These are phyloP conservation scores for Arge pagana DNA, from an alignment of 2,888 invertebrate genomes.

Conservation along the genomic window DNA sequence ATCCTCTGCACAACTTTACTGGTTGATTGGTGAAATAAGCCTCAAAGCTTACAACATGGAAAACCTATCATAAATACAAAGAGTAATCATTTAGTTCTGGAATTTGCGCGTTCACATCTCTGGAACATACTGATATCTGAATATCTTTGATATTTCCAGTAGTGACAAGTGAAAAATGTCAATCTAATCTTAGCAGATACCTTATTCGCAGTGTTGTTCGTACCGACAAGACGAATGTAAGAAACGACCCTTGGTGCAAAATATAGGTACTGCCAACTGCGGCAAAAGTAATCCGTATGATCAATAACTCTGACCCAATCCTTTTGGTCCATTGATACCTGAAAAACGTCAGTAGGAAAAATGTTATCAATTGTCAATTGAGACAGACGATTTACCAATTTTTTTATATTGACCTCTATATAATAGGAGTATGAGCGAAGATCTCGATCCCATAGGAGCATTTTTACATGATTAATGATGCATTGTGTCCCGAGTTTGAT, in stretches of 20 bases:
- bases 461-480: conserved; percentile 90
- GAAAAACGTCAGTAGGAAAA: too few relatives aligned
- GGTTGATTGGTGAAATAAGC: conserved; percentile 81
- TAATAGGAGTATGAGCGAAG: conserved; percentile 87
- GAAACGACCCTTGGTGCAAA: conserved; percentile 88
- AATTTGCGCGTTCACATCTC: too few relatives aligned
- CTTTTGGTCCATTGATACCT: conserved; percentile 90
- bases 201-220: conserved; percentile 93
- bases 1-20: conserved; percentile 76
- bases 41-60: conserved; percentile 92
- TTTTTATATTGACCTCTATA: conserved; percentile 66
- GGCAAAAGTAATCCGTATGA: conserved; percentile 88
- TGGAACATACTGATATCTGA: too few relatives aligned
- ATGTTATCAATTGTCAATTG: too few relatives aligned
- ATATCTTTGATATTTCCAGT: background rate
- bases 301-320: conserved; percentile 95
- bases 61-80: conserved; percentile 65
- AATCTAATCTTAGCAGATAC: conserved; percentile 57
- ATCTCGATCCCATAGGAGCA: conserved; percentile 95
- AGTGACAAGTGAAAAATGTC: background rate
- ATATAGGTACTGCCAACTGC: conserved; percentile 96
- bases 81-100: background rate
- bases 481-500: conserved; percentile 82
- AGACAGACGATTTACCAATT: background rate
- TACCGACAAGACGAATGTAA: conserved; percentile 82